Evolutionary conservation across 2,113 vertebrate species (phyloP), one percentile per base, ranked within the genome.

Genomic region (Salvelinus fontinalis): DNA sequence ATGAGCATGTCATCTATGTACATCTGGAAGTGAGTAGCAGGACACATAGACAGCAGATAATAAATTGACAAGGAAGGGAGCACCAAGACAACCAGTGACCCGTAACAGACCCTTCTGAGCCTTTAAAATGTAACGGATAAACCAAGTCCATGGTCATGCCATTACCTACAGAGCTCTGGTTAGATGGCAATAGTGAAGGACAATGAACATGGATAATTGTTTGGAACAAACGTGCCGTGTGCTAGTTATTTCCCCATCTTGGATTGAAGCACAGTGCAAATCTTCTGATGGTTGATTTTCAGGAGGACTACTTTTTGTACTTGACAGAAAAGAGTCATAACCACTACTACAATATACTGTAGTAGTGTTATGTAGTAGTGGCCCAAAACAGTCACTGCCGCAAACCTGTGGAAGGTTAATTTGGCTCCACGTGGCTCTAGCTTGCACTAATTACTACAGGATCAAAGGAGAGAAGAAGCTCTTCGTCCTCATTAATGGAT

Each of bases 11-110:
- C 83, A 73, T 74, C 65, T 14, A 27, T 34, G 76, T 80, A 86
- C 85, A 87, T 85, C 83, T 89, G 87, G 82, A 83, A 83, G 82
- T 81, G 68, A 75, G 76, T 72, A 81, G 79, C 65, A 77, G 82
- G 75, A 73, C 49, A 81, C 66, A 81, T 68, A 59, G 79, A 71
- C 67, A 62, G 77, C 71, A 54, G 82, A 78, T 84, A 84, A 84
- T 86, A 76, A 79, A 81, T 86, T 39, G 77, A 57, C 68, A 59
- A 72, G 44, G 31, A 75, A 62, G 72, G n/a, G 60, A 72, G 71
- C 39, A 67, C 39, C 70, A 75, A 74, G 75, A 70, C 71, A 60
- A 70, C 60, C 65, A 68, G 70, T 82, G 79, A 86, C 81, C 86
- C 73, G 60, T 60, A 76, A 73, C 51, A 70, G 76, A 78, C 70